Percentiles rank a stretch among this genome's conserved stretches.
Conservation (phyloP, 2,797 vertebrate species). For the Sebastes cheni region DNA sequence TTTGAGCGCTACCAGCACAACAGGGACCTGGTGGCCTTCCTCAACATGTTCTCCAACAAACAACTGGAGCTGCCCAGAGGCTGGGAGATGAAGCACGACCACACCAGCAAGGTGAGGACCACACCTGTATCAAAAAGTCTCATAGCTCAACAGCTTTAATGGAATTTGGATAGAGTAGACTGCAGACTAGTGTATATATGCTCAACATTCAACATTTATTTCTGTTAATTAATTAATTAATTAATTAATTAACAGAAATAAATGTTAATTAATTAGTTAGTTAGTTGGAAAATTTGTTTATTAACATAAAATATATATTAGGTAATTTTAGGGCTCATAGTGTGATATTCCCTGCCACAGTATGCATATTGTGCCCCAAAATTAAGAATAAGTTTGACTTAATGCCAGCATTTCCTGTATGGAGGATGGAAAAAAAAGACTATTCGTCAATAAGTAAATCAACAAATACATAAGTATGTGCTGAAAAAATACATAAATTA, state of each 20-base stretch:
- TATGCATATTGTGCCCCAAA: too few species aligned
- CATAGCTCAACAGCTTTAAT: neutral
- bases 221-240: neutral
- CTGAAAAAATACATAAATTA: too few species aligned
- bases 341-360: too few species aligned
- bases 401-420: too few species aligned
- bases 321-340: too few species aligned
- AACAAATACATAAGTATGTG: too few species aligned
- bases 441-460: too few species aligned
- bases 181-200: too few species aligned
- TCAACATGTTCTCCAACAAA: slow-evolving; percentile 95
- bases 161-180: neutral
- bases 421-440: too few species aligned
- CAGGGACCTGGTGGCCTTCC: slow-evolving; percentile 92
- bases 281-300: neutral
- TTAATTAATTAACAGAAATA: too few species aligned
- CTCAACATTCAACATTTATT: neutral
- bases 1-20: slow-evolving; percentile 98
- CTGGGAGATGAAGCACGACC: slow-evolving; percentile 97
- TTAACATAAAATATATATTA: too few species aligned
- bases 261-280: rapidly evolving
- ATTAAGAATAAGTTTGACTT: too few species aligned
- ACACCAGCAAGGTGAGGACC: slow-evolving; percentile 89
- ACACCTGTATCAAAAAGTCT: neutral
- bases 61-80: slow-evolving; percentile 93